These are phyloP conservation scores for Wasmannia auropunctata DNA, from an alignment of 1,140 invertebrate genomes.

Conservation along the genomic window DNA sequence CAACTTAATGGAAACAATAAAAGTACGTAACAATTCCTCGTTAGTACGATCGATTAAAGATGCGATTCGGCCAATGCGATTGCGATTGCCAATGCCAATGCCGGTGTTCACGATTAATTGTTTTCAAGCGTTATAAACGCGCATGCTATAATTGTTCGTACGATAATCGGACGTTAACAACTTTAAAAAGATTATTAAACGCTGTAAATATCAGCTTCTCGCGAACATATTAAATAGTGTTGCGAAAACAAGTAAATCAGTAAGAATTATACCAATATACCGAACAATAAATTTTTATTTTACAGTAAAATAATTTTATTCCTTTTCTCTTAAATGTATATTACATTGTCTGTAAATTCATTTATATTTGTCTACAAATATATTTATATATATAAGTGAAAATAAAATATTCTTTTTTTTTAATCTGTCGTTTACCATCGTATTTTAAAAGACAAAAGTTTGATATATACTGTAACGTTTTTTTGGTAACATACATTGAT, in stretches of 20 bases:
- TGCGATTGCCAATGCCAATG: background rate
- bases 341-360: conserved; percentile 43
- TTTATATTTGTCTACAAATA: conserved; percentile 7
- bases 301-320: background rate
- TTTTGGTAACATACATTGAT: background rate
- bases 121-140: conserved; percentile 27
- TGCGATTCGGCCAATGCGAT: background rate
- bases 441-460: background rate
- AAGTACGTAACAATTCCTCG: conserved; percentile 50
- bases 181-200: conserved; percentile 48
- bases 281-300: conserved; percentile 15
- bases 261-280: background rate
- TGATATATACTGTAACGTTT: background rate
- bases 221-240: background rate
- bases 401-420: too few relatives aligned
- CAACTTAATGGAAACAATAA: conserved; percentile 53
- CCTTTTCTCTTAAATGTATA: background rate
- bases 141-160: conserved; percentile 21
- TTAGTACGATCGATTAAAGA: conserved; percentile 34
- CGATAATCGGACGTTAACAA: conserved; percentile 31
- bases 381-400: background rate
- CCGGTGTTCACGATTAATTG: conserved; percentile 34
- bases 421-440: background rate
- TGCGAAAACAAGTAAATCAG: background rate
- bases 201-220: background rate